These are phyloP conservation scores for Sternarchorhynchus goeldii DNA, from an alignment of 2,797 vertebrate species.

Conservation along the genomic window DNA sequence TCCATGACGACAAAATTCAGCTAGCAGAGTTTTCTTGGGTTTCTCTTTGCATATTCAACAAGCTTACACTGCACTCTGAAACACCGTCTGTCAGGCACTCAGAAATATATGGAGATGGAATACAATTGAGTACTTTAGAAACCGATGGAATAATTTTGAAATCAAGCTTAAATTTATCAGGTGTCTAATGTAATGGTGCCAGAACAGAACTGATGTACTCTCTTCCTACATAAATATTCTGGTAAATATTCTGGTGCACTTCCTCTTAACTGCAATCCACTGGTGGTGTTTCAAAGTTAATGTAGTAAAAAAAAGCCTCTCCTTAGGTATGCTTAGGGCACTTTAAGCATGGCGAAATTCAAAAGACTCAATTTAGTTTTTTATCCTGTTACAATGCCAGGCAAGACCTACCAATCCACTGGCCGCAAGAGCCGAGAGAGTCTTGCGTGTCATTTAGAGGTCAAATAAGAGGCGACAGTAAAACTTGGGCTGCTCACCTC, in stretches of 20 bases:
- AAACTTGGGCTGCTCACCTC: no score
- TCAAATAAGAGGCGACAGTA: no score
- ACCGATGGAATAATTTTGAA: not conserved
- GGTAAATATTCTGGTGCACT: not conserved
- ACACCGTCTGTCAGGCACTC: constrained; percentile 10
- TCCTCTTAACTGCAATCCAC: not conserved
- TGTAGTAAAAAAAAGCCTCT: not conserved
- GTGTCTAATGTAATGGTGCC: not conserved
- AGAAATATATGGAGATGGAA: not conserved
- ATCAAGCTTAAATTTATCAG: constrained; percentile 28
- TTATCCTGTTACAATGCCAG: not conserved
- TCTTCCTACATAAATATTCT: not conserved
- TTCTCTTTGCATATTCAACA: constrained; percentile 26
- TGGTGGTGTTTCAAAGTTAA: not conserved
- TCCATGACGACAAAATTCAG: constrained; percentile 2
- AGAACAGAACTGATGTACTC: not conserved
- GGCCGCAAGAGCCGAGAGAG: no score
- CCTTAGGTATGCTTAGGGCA: no score
- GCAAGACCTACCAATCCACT: not conserved
- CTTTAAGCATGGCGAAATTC: not conserved
- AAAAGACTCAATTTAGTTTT: not conserved
- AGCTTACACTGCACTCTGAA: constrained; percentile 4
- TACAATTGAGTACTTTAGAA: not conserved
- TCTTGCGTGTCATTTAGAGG: no score
- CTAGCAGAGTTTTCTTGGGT: not conserved